Evolutionary conservation across 2,113 vertebrate genomes (phyloP), one percentile per base, ranked within the genome.

Genomic region (Actinemys pallida): DNA sequence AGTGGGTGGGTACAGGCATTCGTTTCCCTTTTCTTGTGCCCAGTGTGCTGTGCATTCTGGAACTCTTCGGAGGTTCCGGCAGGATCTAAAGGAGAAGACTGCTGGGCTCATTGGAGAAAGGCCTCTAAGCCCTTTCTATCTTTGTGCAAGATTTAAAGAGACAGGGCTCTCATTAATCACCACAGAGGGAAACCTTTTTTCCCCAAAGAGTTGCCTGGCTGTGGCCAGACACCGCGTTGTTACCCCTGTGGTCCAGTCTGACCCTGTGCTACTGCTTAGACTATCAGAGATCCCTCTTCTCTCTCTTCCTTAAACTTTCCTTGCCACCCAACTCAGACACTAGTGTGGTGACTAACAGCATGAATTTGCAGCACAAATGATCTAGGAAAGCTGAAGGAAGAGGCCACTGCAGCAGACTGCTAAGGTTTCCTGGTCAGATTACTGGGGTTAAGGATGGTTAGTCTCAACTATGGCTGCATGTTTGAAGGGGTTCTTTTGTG

Each of bases 401-500:
- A 65, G 17, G 42, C 72, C 39, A 6, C 90, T 93, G 12, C 20
- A 76, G 5, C 87, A 45, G 17, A 35, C 42, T 78, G 42, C 12
- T 25, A 16, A 47, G 53, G 47, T 91, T 85, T 31, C 8, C 31
- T 65, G n/a, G 31, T 57, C 50, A 65, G 50, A 50, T 81, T 82
- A 78, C 35, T 87, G 50, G 93, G 59, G 54, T 94, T 96, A 94
- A 94, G 90, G 88, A 89, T 29, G 47, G 10, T 0, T 5, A 75
- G 5, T 57, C 88, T 93, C 93, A 96, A 95, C 92, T 87, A 54
- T 56, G 62, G 8, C 42, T 89, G 6, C 14, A 2, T 90, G 93
- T 79, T n/a, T 92, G 88, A 75, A 94, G 86, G 85, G 53, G 20
- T 52, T 19, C 4, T 91, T 11, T 12, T 81, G 57, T 1, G 10